phyloP scores from a whole-genome alignment of 2,113 vertebrate genomes.

The Rafetus swinhoei region DNA sequence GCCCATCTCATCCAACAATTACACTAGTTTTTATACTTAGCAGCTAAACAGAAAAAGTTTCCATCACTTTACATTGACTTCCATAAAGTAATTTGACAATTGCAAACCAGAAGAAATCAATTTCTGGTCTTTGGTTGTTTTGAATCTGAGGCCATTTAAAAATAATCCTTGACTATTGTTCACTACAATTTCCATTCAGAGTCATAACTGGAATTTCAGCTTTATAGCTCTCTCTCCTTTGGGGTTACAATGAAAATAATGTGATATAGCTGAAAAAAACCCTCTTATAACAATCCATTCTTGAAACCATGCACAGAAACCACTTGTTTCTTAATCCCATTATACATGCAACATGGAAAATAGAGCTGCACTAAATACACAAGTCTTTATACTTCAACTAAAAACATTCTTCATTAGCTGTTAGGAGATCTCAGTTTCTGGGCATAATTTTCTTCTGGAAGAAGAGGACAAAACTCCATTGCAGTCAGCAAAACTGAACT shows the following conservation, averaged over 20 bases:
- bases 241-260: slow-evolving; percentile 2
- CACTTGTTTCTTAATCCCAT: slow-evolving; percentile 17
- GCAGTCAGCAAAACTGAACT: background rate
- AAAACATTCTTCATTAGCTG: slow-evolving; percentile 26
- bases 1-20: background rate
- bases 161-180: slow-evolving; percentile 38
- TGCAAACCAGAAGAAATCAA: slow-evolving; percentile 16
- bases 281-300: background rate
- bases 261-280: background rate
- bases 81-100: slow-evolving; percentile 51
- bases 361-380: slow-evolving; percentile 6
- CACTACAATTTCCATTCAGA: background rate
- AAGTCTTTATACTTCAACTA: background rate
- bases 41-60: background rate
- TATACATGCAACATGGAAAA: background rate
- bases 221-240: background rate
- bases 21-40: background rate
- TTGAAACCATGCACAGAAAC: background rate
- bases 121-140: slow-evolving; percentile 17
- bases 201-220: slow-evolving; percentile 25
- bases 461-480: background rate
- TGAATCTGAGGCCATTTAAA: slow-evolving; percentile 21
- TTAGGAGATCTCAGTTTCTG: slow-evolving; percentile 5
- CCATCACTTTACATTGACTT: background rate
- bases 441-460: background rate